Conservation (phyloP, 2,888 invertebrate species). For the Cheiracanthium punctorium region DNA sequence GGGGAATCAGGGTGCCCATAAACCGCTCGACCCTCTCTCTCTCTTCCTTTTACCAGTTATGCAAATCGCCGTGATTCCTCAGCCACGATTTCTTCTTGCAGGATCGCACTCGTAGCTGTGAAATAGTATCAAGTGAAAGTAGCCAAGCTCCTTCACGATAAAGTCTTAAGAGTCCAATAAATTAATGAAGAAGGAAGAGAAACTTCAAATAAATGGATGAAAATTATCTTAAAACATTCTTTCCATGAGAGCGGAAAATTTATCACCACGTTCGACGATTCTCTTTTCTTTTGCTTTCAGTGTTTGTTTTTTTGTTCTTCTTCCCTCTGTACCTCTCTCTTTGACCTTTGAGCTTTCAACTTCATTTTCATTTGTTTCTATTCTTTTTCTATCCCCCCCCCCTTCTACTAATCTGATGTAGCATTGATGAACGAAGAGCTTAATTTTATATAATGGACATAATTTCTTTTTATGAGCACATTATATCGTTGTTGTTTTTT, state of each 20-base stretch:
- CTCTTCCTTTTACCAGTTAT: constrained; percentile 11
- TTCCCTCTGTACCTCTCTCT: background rate
- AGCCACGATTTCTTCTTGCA: constrained; percentile 40
- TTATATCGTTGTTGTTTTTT: background rate
- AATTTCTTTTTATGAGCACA: background rate
- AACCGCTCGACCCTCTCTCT: background rate
- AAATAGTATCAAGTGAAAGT: background rate
- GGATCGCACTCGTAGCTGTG: constrained; percentile 17
- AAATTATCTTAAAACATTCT: constrained; percentile 58
- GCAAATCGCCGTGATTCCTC: constrained; percentile 43
- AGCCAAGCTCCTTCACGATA: constrained; percentile 22
- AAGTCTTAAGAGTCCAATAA: constrained; percentile 52
- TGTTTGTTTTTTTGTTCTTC: too few relatives aligned
- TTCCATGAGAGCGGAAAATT: constrained; percentile 38
- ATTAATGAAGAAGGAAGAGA: constrained; percentile 46
- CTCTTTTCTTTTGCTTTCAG: background rate
- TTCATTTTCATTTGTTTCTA: constrained; percentile 2
- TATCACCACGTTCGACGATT: constrained; percentile 20
- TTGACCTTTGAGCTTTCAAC: constrained; percentile 19
- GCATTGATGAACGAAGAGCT: background rate
- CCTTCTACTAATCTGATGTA: background rate
- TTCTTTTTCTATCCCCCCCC: background rate
- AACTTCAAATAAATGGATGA: constrained; percentile 53
- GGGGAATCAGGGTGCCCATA: constrained; percentile 20
- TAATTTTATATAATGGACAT: background rate